Conservation (phyloP, 2,888 invertebrate species). For the Mesodorylaimus sp. region DNA sequence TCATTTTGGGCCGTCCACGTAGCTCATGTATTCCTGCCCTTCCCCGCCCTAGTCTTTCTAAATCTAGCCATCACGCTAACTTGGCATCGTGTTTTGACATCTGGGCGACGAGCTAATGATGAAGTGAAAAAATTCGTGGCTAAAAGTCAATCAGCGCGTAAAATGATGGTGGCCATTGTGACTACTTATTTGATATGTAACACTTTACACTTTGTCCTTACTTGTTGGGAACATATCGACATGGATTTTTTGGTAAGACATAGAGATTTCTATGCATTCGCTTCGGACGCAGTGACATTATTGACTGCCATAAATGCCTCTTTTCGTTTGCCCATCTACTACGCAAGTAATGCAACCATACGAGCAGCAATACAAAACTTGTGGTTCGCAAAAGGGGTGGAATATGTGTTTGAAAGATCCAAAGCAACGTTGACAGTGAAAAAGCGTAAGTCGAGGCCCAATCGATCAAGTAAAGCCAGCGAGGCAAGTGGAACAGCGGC, state of each 20-base stretch:
- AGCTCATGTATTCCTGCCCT: neutral
- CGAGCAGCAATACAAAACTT: too few species aligned
- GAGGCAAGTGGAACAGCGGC: too few species aligned
- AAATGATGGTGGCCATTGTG: neutral
- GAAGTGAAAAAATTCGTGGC: too few species aligned
- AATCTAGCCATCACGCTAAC: neutral
- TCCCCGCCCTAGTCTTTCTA: neutral
- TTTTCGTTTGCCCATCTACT: conserved; percentile 6
- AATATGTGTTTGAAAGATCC: too few species aligned
- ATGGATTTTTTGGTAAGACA: neutral
- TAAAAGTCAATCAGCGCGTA: neutral
- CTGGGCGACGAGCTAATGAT: neutral
- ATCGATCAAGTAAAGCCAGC: too few species aligned
- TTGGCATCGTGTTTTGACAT: neutral
- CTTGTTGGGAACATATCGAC: neutral
- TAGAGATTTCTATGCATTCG: neutral
- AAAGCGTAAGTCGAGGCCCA: too few species aligned
- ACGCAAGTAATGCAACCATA: neutral
- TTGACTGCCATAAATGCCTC: conserved; percentile 1
- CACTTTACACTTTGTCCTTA: neutral
- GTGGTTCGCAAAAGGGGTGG: too few species aligned
- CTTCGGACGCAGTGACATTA: conserved; percentile 1
- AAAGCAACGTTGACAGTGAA: too few species aligned
- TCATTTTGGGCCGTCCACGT: neutral
- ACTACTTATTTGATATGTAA: neutral